phyloP scores from a whole-genome alignment of 2,888 invertebrate genomes.

The Unio delphinus region DNA sequence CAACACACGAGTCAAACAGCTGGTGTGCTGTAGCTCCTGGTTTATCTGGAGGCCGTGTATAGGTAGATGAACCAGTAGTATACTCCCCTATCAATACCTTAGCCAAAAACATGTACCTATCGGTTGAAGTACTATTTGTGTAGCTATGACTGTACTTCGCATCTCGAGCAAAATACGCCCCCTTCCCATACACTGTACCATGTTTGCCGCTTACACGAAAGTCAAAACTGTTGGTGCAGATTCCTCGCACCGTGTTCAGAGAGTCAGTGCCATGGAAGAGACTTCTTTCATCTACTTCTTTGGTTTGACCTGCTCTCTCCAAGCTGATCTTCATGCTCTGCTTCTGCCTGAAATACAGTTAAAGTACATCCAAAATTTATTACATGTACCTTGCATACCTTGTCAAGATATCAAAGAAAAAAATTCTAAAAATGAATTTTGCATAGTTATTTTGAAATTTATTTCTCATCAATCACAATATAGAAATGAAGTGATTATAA shows the following conservation, averaged over 20 bases:
- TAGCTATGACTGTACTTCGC: conserved; percentile 44
- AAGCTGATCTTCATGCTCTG: conserved; percentile 17
- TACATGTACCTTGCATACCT: too few relatives aligned
- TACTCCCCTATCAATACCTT: conserved; percentile 53
- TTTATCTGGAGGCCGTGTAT: conserved; percentile 41
- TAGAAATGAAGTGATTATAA: too few relatives aligned
- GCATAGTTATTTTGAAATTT: too few relatives aligned
- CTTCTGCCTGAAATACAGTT: conserved; percentile 16
- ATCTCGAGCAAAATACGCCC: conserved; percentile 48
- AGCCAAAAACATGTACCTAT: conserved; percentile 48
- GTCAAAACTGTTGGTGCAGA: conserved; percentile 54
- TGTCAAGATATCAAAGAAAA: too few relatives aligned
- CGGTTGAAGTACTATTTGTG: conserved; percentile 5
- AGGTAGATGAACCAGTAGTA: conserved; percentile 28
- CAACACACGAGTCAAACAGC: conserved; percentile 55
- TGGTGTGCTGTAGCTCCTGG: conserved; percentile 23
- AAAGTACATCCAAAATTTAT: too few relatives aligned
- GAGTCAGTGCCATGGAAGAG: conserved; percentile 54
- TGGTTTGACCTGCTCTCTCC: conserved; percentile 9
- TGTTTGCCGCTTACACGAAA: conserved; percentile 47
- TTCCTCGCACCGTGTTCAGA: conserved; percentile 38
- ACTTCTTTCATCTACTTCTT: conserved; percentile 21
- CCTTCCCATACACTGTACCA: conserved; percentile 51
- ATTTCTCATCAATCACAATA: too few relatives aligned
- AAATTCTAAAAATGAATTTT: too few relatives aligned